These are phyloP conservation scores for Misgurnus mizolepis DNA, from an alignment of 2,113 vertebrate species.

Conservation along the genomic window DNA sequence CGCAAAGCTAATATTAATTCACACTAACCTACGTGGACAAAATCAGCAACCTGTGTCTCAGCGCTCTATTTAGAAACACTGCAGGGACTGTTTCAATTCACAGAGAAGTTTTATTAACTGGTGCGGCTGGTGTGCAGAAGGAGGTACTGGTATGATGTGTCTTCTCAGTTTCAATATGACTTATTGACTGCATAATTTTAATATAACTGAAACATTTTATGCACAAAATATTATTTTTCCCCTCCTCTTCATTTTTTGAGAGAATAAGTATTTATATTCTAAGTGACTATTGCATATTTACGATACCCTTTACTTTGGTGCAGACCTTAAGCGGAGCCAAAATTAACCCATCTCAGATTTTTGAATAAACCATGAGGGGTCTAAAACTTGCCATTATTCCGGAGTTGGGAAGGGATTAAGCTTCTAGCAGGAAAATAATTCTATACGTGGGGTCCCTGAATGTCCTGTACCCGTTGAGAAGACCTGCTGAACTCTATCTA, in stretches of 20 bases:
- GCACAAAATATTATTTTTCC: background rate
- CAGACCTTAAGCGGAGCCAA: background rate
- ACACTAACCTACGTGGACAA: slow-evolving; percentile 14
- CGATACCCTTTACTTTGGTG: slow-evolving; percentile 30
- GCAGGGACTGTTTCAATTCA: background rate
- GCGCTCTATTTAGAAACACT: background rate
- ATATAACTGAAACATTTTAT: background rate
- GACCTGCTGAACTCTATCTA: slow-evolving; percentile 46
- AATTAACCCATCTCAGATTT: slow-evolving; percentile 41
- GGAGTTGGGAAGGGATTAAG: slow-evolving; percentile 33
- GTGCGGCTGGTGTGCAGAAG: background rate
- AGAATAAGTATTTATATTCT: slow-evolving; percentile 38
- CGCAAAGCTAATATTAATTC: slow-evolving; percentile 34
- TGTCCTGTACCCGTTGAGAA: slow-evolving; percentile 35
- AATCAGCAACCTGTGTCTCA: slow-evolving; percentile 19
- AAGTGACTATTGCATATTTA: slow-evolving; percentile 43
- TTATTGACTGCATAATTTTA: background rate
- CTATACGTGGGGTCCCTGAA: slow-evolving; percentile 5
- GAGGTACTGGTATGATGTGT: background rate
- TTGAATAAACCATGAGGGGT: slow-evolving; percentile 54
- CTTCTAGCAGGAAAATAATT: background rate
- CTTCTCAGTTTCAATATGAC: background rate
- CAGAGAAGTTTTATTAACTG: background rate
- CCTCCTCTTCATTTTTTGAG: background rate
- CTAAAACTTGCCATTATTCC: slow-evolving; percentile 30